phyloP scores from a whole-genome alignment of 2,797 vertebrate species.

The Ctenopoma kingsleyae region DNA sequence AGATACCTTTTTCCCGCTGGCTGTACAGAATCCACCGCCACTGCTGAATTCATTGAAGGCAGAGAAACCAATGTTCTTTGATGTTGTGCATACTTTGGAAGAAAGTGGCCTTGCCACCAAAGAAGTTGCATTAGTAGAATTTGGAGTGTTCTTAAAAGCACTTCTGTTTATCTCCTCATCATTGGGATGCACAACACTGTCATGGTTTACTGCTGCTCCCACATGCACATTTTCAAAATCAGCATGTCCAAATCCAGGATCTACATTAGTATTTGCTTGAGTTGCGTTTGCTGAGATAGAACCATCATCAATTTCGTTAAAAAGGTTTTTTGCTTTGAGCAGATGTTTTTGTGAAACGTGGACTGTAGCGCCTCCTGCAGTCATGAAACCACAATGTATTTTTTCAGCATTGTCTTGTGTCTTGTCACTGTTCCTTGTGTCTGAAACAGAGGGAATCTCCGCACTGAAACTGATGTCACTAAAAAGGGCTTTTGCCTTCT shows the following conservation, averaged over 20 bases:
- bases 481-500: slow-evolving; percentile 83
- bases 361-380: slow-evolving; percentile 37
- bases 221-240: slow-evolving; percentile 27
- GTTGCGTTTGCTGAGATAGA: slow-evolving; percentile 37
- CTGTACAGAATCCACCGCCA: slow-evolving; percentile 77
- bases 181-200: slow-evolving; percentile 5
- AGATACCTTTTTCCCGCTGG: slow-evolving; percentile 82
- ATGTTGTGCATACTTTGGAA: slow-evolving; percentile 33
- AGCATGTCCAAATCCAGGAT: slow-evolving; percentile 71
- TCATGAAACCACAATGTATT: slow-evolving; percentile 43
- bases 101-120: slow-evolving; percentile 76
- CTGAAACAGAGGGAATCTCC: slow-evolving; percentile 17
- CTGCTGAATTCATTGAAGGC: not conserved
- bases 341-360: slow-evolving; percentile 37
- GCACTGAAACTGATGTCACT: slow-evolving; percentile 71
- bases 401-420: not conserved
- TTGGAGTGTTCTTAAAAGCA: slow-evolving; percentile 80
- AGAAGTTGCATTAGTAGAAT: slow-evolving; percentile 70
- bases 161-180: slow-evolving; percentile 23
- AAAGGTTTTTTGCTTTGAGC: slow-evolving; percentile 35
- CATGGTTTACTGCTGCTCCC: slow-evolving; percentile 1
- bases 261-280: slow-evolving; percentile 73
- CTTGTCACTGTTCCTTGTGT: not conserved
- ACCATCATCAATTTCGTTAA: slow-evolving; percentile 40
- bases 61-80: slow-evolving; percentile 3